phyloP scores from a whole-genome alignment of 2,888 invertebrate species.

The Nysson spinosus region DNA sequence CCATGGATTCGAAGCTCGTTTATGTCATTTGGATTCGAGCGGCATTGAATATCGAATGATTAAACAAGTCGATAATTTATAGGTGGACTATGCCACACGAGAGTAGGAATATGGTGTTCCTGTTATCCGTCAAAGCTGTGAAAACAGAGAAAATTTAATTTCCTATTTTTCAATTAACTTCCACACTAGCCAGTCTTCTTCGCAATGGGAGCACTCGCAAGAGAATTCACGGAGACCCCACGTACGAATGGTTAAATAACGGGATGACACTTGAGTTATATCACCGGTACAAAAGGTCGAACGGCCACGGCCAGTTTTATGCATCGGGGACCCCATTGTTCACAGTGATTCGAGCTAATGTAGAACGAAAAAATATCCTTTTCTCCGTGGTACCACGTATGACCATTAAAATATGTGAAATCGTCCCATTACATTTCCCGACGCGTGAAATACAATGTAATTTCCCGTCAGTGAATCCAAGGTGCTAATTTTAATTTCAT shows the following conservation, averaged over 20 bases:
- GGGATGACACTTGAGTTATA: constrained; percentile 45
- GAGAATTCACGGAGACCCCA: constrained; percentile 29
- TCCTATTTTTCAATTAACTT: constrained; percentile 68
- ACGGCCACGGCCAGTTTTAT: constrained; percentile 36
- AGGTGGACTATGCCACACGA: background rate
- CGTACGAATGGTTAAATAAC: constrained; percentile 46
- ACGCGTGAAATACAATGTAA: too few relatives aligned
- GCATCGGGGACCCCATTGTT: constrained; percentile 39
- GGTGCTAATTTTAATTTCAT: too few relatives aligned
- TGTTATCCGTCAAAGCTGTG: constrained; percentile 42
- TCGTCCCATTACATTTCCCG: too few relatives aligned
- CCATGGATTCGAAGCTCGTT: too few relatives aligned
- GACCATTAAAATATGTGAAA: too few relatives aligned
- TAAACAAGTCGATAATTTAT: constrained; percentile 37
- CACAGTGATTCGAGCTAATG: constrained; percentile 34
- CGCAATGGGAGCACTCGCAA: constrained; percentile 13
- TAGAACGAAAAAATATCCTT: constrained; percentile 9
- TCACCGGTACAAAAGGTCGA: constrained; percentile 37
- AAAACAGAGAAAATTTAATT: constrained; percentile 64
- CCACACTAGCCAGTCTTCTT: constrained; percentile 38
- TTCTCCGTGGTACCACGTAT: too few relatives aligned
- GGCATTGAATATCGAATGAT: constrained; percentile 19
- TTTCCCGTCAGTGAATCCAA: too few relatives aligned
- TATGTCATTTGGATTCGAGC: background rate
- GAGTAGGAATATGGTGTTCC: background rate